Evolutionary conservation across 1,140 invertebrate genomes (phyloP).

Genomic region (Lordiphosa mommai): DNA sequence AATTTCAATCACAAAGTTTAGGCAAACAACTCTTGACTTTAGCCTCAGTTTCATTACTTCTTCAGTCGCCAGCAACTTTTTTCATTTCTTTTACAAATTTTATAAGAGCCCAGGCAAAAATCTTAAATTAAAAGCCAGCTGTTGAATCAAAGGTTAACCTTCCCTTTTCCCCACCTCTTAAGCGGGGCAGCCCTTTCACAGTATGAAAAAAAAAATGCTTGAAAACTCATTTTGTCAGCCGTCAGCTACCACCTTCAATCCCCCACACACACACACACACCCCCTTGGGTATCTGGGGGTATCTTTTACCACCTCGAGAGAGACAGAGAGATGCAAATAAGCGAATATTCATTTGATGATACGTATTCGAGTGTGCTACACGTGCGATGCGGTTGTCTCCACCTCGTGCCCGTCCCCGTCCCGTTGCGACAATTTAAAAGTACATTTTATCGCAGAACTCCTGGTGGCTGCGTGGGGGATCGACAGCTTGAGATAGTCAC

Average conservation of each 20-base stretch:
- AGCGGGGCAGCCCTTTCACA: constrained; percentile 13
- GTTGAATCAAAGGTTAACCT: constrained; percentile 77
- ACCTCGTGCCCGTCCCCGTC: background rate
- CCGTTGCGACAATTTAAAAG: constrained; percentile 64
- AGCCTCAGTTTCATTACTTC: too few relatives aligned
- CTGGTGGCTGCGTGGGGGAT: background rate
- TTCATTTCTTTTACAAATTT: constrained; percentile 47
- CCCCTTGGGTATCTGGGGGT: background rate
- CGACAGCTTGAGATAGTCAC: constrained; percentile 76
- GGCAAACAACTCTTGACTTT: constrained; percentile 31
- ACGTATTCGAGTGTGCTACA: constrained; percentile 45
- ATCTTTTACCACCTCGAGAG: constrained; percentile 25
- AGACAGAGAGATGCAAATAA: constrained; percentile 63
- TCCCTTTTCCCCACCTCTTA: constrained; percentile 15
- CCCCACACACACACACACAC: constrained; percentile 11
- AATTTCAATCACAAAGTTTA: constrained; percentile 26
- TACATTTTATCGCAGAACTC: constrained; percentile 49
- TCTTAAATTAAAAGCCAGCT: constrained; percentile 77
- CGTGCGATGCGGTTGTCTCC: constrained; percentile 49
- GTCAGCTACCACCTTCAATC: constrained; percentile 36
- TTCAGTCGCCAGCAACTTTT: too few relatives aligned
- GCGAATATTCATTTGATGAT: constrained; percentile 78
- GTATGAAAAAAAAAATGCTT: constrained; percentile 23
- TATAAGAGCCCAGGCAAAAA: constrained; percentile 32
- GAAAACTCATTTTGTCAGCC: constrained; percentile 71